A percentile compares a stretch with the other conserved stretches of the same genome.
phyloP scores from a whole-genome alignment of 1,140 invertebrate species.

The Drosophila malerkotliana region DNA sequence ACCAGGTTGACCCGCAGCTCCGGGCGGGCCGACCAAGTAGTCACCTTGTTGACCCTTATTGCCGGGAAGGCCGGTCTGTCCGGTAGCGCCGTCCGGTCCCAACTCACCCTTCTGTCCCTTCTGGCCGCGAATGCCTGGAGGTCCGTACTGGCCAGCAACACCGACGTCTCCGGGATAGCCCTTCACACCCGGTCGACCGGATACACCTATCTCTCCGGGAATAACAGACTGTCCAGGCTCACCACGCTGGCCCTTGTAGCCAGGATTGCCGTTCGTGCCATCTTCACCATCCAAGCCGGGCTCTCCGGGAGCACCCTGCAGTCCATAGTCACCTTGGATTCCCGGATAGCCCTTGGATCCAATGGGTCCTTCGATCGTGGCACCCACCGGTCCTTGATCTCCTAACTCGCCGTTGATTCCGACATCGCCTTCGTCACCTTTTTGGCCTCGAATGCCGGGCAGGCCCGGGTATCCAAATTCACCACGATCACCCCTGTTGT shows the following conservation, averaged over 20 bases:
- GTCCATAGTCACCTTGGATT: slow-evolving; percentile 67
- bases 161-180: slow-evolving; percentile 84
- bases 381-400: slow-evolving; percentile 59
- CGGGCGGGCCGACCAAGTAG: slow-evolving; percentile 85
- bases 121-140: slow-evolving; percentile 50
- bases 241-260: slow-evolving; percentile 85
- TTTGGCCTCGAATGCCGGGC: slow-evolving; percentile 70
- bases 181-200: slow-evolving; percentile 82
- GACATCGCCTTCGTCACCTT: slow-evolving; percentile 66
- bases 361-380: slow-evolving; percentile 74
- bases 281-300: slow-evolving; percentile 84
- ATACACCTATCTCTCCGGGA: slow-evolving; percentile 80
- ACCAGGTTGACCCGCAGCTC: slow-evolving; percentile 85
- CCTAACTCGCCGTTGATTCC: slow-evolving; percentile 51
- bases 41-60: slow-evolving; percentile 86
- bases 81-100: slow-evolving; percentile 83
- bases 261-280: slow-evolving; percentile 82
- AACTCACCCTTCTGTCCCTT: slow-evolving; percentile 66
- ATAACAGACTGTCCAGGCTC: slow-evolving; percentile 84
- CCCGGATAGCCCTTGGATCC: slow-evolving; percentile 86
- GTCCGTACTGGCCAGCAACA: slow-evolving; percentile 51
- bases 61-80: slow-evolving; percentile 73
- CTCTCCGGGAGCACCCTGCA: slow-evolving; percentile 83
- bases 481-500: slow-evolving; percentile 67
- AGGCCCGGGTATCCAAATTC: slow-evolving; percentile 54